Evolutionary conservation across 2,113 vertebrate species (phyloP).

Genomic region (Lipotes vexillifer): DNA sequence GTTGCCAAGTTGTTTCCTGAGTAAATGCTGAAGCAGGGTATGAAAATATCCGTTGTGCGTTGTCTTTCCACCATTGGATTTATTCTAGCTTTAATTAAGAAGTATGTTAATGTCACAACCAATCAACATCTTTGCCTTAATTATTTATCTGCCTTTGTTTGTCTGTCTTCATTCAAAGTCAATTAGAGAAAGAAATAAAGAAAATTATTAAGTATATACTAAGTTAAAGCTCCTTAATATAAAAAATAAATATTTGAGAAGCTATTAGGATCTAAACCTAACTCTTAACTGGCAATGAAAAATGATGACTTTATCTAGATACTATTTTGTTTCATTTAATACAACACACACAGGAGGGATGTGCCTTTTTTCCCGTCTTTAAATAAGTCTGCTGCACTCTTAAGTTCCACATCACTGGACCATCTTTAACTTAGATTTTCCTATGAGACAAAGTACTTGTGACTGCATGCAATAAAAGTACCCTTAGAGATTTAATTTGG

Average conservation of each 20-base stretch:
- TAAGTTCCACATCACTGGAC: not conserved
- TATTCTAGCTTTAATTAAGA: not conserved
- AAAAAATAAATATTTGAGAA: not conserved
- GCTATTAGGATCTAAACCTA: not conserved
- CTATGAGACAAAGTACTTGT: not conserved
- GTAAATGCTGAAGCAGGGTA: not conserved
- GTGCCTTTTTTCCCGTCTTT: not conserved
- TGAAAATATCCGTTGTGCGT: not conserved
- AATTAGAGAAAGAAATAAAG: not conserved
- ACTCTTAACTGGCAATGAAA: not conserved
- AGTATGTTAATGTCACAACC: not conserved
- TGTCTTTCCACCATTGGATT: not conserved
- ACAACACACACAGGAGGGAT: not conserved
- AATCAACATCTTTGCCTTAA: not conserved
- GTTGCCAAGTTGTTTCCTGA: not conserved
- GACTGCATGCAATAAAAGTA: not conserved
- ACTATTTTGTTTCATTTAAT: not conserved
- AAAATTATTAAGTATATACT: conserved; percentile 11
- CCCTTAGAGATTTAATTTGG: not conserved
- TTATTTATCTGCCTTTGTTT: not conserved
- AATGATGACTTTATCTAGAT: not conserved
- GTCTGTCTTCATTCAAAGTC: not conserved
- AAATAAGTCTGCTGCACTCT: not conserved
- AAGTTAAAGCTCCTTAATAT: not conserved
- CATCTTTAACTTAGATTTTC: not conserved